Base-by-base conservation (phyloP, 2,113 vertebrate species). In the Calypte anna region DNA sequence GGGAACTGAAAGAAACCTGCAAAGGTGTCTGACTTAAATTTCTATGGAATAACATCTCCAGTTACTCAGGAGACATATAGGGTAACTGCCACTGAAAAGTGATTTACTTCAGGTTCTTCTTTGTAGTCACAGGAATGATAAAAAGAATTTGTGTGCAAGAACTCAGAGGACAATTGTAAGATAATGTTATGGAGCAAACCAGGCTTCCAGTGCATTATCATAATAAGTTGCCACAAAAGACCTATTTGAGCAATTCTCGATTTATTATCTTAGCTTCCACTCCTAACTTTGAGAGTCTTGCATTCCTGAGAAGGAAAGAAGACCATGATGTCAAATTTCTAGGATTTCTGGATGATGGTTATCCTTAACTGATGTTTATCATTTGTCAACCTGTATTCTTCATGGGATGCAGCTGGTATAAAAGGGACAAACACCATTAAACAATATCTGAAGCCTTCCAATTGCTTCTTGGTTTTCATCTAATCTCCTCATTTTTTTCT, bases 91-190 rank as follows among this genome's bases (percentile, higher is more conserved):
- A 51, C 27, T 46, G 50, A 61, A 9, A 78, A 69, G 25, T 16
- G 0, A 61, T 74, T 62, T 28, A 48, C 58, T 59, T 46, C 0
- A 27, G 63, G 28, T 82, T 17, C 31, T 7, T 7, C 1, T 66
- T 74, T 82, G 20, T 58, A 57, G 46, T 27, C 55, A 66, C 10
- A n/a, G 4, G 51, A 77, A 48, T 51, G 15, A 28, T 25, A 84
- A 81, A 73, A 90, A 33, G 10, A 78, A 30, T 38, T n/a, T 43
- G 3, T 36, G 16, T 30, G 25, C 10, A 75, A 61, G 54, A 86
- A 58, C 12, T 46, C 25, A 73, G 40, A 55, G 64, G 33, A 55
- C 21, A 61, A 73, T 14, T 74, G 4, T 22, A 81, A 9, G 1
- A 28, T 67, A 20, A 12, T 85, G 3, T 48, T 57, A 43, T 7